Percentiles rank a stretch among this genome's conserved stretches.
Conservation (phyloP, 2,888 invertebrate genomes). For the Julus scandinavius region DNA sequence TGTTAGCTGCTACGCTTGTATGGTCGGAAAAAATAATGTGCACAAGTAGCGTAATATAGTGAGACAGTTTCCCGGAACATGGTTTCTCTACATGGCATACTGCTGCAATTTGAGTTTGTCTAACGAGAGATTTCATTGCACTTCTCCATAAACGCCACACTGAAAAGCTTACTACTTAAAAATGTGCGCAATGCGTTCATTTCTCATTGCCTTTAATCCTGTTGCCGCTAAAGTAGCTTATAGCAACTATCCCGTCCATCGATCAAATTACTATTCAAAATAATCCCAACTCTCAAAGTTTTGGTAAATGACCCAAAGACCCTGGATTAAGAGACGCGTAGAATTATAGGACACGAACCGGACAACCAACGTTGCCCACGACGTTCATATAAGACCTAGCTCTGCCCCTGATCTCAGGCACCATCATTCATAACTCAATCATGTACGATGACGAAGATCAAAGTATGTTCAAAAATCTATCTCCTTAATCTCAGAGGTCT, state of each 20-base stretch:
- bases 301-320: neutral
- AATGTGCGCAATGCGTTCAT: conserved; percentile 31
- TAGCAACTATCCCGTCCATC: neutral
- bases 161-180: neutral
- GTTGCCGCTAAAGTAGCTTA: conserved; percentile 15
- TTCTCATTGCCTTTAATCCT: conserved; percentile 5
- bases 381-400: neutral
- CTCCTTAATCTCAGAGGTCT: neutral
- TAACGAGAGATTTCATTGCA: neutral
- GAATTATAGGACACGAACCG: neutral
- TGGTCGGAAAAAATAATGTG: neutral
- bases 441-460: neutral
- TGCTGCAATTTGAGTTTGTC: neutral
- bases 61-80: neutral
- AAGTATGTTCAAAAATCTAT: neutral
- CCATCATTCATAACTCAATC: neutral
- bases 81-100: neutral
- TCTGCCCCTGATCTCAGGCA: neutral
- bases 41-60: neutral
- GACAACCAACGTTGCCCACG: neutral
- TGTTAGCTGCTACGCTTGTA: neutral
- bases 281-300: neutral
- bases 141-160: neutral
- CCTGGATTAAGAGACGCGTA: neutral
- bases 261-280: conserved; percentile 15